These are phyloP conservation scores for Popillia japonica DNA, from an alignment of 1,140 invertebrate genomes.

Conservation along the genomic window DNA sequence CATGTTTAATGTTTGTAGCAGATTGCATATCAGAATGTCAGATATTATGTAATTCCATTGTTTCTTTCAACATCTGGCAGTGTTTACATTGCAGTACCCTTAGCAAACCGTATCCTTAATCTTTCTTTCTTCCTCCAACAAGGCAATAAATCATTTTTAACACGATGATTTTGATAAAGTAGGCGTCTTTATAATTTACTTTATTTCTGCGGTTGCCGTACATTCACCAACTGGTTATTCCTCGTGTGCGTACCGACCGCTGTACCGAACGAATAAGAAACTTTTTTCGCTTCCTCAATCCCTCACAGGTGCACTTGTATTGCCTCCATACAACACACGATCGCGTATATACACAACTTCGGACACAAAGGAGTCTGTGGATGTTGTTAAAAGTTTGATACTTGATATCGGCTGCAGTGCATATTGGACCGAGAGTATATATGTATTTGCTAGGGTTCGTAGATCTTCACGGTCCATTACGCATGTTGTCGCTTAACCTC, in stretches of 20 bases:
- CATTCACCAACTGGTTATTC: not conserved
- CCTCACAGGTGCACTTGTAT: not conserved
- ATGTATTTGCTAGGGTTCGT: slow-evolving; percentile 8
- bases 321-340: not conserved
- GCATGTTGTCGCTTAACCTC: slow-evolving; percentile 37
- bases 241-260: not conserved
- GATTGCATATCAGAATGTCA: too few relatives aligned
- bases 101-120: too few relatives aligned
- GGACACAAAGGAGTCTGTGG: slow-evolving; percentile 36
- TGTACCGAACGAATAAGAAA: not conserved
- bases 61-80: too few relatives aligned
- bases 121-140: not conserved
- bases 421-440: not conserved
- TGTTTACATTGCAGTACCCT: too few relatives aligned
- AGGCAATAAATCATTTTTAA: slow-evolving; percentile 13
- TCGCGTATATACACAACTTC: slow-evolving; percentile 32
- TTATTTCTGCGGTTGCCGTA: slow-evolving; percentile 18
- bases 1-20: too few relatives aligned
- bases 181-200: slow-evolving; percentile 17
- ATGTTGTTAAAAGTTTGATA: slow-evolving; percentile 28
- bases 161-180: slow-evolving; percentile 19
- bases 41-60: too few relatives aligned
- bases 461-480: slow-evolving; percentile 47
- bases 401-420: not conserved
- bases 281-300: not conserved